Evolutionary conservation across 2,113 vertebrate species (phyloP).

Genomic region (Hyaena hyaena): DNA sequence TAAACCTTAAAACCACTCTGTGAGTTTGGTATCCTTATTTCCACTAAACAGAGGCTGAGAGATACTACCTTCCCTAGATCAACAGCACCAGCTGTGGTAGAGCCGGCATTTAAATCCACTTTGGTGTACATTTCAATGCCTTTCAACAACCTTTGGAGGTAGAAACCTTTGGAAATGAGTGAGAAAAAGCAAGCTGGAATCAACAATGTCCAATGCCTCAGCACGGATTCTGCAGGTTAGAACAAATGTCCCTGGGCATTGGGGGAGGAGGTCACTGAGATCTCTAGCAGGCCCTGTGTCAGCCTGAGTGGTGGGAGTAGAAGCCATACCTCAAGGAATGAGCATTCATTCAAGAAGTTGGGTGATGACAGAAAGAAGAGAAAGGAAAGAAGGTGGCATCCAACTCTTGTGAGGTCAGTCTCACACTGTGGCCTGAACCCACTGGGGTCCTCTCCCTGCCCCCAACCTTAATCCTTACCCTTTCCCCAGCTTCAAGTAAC

Average conservation of each 20-base stretch:
- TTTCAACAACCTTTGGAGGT: not conserved
- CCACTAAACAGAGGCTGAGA: not conserved
- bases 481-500: not conserved
- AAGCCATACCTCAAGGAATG: not conserved
- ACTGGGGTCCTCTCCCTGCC: not conserved
- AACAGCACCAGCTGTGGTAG: not conserved
- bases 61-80: not conserved
- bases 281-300: not conserved
- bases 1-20: not conserved
- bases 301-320: accelerated
- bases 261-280: not conserved
- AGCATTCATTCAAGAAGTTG: not conserved
- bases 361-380: not conserved
- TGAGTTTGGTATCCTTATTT: not conserved
- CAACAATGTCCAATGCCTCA: not conserved
- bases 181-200: not conserved
- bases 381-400: not conserved
- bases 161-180: not conserved
- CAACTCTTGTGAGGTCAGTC: not conserved
- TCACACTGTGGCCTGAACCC: not conserved
- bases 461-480: not conserved
- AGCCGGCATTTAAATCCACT: not conserved
- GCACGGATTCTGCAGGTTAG: not conserved
- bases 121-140: not conserved
- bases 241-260: not conserved